Conservation (phyloP, 2,888 invertebrate species). For the Dendrolimus houi region DNA sequence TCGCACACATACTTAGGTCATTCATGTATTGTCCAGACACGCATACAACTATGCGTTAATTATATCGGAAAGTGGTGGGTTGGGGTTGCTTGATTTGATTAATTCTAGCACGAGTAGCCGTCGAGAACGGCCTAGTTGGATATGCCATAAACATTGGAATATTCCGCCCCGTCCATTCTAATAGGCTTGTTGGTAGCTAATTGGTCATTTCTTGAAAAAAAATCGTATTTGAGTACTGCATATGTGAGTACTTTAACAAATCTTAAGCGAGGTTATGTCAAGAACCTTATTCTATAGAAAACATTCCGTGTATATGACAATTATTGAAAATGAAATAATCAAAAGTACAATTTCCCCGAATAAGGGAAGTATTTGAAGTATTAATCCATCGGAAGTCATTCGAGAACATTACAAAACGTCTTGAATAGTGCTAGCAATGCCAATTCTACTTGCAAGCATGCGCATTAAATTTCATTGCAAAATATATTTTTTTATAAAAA, state of each 20-base stretch:
- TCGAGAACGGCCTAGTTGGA: slow-evolving; percentile 50
- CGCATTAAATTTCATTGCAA: too few species aligned
- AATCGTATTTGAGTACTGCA: slow-evolving; percentile 13
- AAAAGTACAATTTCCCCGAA: slow-evolving; percentile 45
- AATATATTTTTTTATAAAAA: too few species aligned
- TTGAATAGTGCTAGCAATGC: slow-evolving; percentile 37
- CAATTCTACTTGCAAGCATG: slow-evolving; percentile 24
- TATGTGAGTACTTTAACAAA: too few species aligned
- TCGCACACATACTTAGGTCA: slow-evolving; percentile 59
- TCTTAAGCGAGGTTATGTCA: too few species aligned
- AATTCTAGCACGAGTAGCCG: slow-evolving; percentile 67
- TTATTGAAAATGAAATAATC: slow-evolving; percentile 41
- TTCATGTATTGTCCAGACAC: slow-evolving; percentile 62
- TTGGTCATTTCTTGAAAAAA: slow-evolving; percentile 38
- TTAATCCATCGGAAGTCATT: slow-evolving; percentile 50
- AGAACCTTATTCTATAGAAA: too few species aligned
- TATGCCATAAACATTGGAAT: slow-evolving; percentile 65
- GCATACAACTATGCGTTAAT: slow-evolving; percentile 70
- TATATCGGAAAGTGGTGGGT: slow-evolving; percentile 75
- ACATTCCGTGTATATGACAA: slow-evolving; percentile 8
- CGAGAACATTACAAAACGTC: slow-evolving; percentile 43
- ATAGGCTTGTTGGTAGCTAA: slow-evolving; percentile 37
- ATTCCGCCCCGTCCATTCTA: slow-evolving; percentile 48
- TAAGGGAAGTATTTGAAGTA: slow-evolving; percentile 42
- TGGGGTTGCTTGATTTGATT: slow-evolving; percentile 76